Conservation (phyloP, 2,888 invertebrate species). For the Saturnia pavonia region DNA sequence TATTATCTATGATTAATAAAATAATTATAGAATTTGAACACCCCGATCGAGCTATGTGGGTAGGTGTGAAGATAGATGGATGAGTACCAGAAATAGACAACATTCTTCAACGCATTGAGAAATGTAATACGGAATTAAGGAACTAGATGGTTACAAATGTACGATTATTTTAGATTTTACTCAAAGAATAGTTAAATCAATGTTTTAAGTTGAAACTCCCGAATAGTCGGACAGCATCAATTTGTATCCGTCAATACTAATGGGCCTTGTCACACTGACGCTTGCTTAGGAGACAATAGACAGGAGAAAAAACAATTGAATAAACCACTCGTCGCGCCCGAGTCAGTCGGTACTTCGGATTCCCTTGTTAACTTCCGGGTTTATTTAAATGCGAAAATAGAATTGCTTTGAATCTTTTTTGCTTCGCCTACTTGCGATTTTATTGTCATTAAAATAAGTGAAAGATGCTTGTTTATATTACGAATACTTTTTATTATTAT, state of each 20-base stretch:
- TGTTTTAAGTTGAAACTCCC: slow-evolving; percentile 30
- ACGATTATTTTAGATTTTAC: neutral
- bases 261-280: slow-evolving; percentile 56
- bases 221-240: slow-evolving; percentile 47
- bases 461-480: neutral
- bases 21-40: neutral
- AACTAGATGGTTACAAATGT: neutral
- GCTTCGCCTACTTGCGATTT: neutral
- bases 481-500: neutral
- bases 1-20: too few relatives aligned
- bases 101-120: slow-evolving; percentile 8
- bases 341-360: slow-evolving; percentile 35
- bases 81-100: slow-evolving; percentile 8
- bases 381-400: slow-evolving; percentile 16
- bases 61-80: slow-evolving; percentile 4
- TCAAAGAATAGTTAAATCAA: neutral
- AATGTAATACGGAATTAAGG: neutral
- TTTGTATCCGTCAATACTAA: slow-evolving; percentile 58
- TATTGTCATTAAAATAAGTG: neutral
- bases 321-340: slow-evolving; percentile 30
- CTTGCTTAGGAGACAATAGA: slow-evolving; percentile 44
- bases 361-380: slow-evolving; percentile 44
- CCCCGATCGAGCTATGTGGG: neutral
- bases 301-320: slow-evolving; percentile 38
- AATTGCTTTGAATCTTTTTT: slow-evolving; percentile 4